phyloP scores from a whole-genome alignment of 2,113 vertebrate genomes.

The Mus pahari region DNA sequence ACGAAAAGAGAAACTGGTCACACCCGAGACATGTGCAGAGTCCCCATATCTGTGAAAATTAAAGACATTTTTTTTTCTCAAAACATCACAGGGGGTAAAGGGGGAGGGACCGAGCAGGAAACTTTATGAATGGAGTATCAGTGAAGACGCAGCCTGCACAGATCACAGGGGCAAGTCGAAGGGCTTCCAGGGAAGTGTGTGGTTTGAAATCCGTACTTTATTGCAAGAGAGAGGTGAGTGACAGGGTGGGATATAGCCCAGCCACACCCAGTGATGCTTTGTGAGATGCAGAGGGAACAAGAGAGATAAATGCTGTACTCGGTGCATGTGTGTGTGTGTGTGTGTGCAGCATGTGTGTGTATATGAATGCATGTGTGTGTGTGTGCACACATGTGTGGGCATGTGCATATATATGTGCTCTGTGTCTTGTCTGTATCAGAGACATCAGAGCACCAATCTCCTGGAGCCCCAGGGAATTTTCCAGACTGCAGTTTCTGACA shows the following conservation, averaged over 20 bases:
- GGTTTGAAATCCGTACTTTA: background rate
- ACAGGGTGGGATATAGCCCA: background rate
- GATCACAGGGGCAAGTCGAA: background rate
- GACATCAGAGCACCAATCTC: no score
- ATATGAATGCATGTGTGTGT: background rate
- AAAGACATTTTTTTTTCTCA: slow-evolving; percentile 37
- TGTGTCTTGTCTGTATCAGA: background rate
- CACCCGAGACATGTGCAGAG: background rate
- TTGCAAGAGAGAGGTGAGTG: background rate
- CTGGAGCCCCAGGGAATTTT: background rate
- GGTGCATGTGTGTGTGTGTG: background rate
- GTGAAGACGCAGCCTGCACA: background rate
- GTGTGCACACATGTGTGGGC: background rate
- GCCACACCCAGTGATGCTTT: background rate
- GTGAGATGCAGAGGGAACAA: background rate
- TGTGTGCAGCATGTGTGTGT: no score
- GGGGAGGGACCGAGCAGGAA: background rate
- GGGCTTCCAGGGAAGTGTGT: background rate
- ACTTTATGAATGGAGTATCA: background rate
- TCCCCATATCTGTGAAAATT: background rate
- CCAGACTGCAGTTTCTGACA: background rate
- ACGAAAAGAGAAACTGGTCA: background rate
- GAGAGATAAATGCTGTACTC: background rate
- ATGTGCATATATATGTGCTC: no score
- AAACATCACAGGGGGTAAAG: background rate